Evolutionary conservation across 2,113 vertebrate genomes (phyloP).

Genomic region (Rhizomys pruinosus): DNA sequence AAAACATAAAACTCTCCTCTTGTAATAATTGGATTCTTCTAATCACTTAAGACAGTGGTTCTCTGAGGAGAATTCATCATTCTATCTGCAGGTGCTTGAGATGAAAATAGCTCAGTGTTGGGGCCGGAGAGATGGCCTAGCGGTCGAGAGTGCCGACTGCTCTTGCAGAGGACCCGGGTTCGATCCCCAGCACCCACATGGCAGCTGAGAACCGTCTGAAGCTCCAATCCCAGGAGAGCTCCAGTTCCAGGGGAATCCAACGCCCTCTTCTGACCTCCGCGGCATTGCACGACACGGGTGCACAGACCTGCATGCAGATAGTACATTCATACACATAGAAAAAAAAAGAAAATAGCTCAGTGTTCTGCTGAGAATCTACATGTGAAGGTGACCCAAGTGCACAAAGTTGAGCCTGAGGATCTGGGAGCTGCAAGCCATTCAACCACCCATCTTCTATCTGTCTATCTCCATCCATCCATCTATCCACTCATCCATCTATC

Average conservation of each 20-base stretch:
- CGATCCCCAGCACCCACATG: no score
- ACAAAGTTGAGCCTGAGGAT: background rate
- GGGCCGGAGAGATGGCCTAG: no score
- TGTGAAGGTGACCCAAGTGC: background rate
- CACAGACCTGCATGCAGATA: no score
- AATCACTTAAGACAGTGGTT: constrained; percentile 21
- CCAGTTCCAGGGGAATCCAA: no score
- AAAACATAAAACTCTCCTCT: constrained; percentile 42
- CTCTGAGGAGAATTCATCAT: constrained; percentile 37
- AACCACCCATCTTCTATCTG: background rate
- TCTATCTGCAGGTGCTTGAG: background rate
- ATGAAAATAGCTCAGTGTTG: background rate
- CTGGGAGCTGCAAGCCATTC: background rate
- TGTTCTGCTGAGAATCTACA: background rate
- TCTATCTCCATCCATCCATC: background rate
- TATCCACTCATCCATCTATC: background rate
- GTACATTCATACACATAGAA: no score
- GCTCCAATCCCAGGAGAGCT: no score
- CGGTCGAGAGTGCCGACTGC: no score
- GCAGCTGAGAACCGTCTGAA: no score
- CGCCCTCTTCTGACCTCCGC: no score
- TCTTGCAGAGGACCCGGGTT: no score
- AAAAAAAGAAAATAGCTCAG: no score
- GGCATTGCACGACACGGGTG: no score
- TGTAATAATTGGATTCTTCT: constrained; percentile 36